Evolutionary conservation across 2,888 invertebrate genomes (phyloP), one percentile per base, ranked within the genome.

Genomic region (Machimus rusticus): DNA sequence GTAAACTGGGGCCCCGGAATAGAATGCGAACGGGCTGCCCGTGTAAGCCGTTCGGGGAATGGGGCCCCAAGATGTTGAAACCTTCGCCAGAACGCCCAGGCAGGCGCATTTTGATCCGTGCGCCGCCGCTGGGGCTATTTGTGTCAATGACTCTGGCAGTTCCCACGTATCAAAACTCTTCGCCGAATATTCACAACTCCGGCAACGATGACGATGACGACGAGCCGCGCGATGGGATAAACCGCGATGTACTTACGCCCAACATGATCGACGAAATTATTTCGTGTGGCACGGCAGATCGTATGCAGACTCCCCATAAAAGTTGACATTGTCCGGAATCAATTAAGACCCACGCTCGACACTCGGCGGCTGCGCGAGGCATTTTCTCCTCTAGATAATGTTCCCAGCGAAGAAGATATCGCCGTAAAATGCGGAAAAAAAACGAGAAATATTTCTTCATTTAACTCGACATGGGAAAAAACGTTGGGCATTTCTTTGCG

Each of bases 61-160:
- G 51, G n/a, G 39, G 43, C 43, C 43, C 16, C 28, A 81, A 51
- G 16, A 81, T 81, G 28, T 81, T 34, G 55, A 81, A 81, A 81
- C 81, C 81, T 51, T n/a, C 81, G 39, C 14, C 34, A n/a, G 46
- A 34, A 55, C 81, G 81, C 81, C 81, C 51, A 55, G 28, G 66
- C 23, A 19, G 66, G 28, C 66, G 34, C 55, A 81, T 51, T 55
- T 34, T 81, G 81, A 81, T 87, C 87, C 66, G 79, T 66, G 66
- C 43, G 81, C 34, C 43, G 81, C 34, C 31, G 81, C 19, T n/a
- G 39, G 74, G 55, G 34, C 78, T 87, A 87, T 87, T 66, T 86
- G 78, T 86, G 87, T 85, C 84, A 87, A 87, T 87, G 87, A 87
- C 87, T 87, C 55, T 57, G 57, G 87, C 84, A 77, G 84, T 87